These are phyloP conservation scores for Trichonephila clavata DNA, from an alignment of 1,140 invertebrate species.

Conservation along the genomic window DNA sequence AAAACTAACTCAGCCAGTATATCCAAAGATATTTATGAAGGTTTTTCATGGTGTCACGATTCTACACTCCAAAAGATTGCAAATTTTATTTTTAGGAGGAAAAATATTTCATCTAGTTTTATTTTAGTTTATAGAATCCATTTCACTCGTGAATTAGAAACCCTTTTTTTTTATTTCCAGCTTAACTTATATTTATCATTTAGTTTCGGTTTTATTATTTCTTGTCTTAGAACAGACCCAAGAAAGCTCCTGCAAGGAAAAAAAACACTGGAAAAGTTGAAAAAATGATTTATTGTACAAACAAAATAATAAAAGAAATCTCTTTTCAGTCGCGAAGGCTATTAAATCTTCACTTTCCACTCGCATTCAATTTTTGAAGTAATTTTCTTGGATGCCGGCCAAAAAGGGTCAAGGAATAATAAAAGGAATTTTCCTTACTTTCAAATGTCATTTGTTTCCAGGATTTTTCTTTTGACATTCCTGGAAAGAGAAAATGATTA, in stretches of 20 bases:
- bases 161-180: not conserved
- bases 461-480: slow-evolving; percentile 20
- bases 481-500: slow-evolving; percentile 72
- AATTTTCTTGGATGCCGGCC: slow-evolving; percentile 40
- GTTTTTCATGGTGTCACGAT: too few relatives aligned
- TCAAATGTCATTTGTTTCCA: slow-evolving; percentile 35
- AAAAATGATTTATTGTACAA: slow-evolving; percentile 29
- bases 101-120: too few relatives aligned
- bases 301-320: not conserved
- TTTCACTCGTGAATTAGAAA: too few relatives aligned
- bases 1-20: too few relatives aligned
- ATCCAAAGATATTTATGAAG: too few relatives aligned
- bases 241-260: not conserved
- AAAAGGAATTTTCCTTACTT: slow-evolving; percentile 55
- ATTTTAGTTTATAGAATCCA: too few relatives aligned
- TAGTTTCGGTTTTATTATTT: not conserved
- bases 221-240: not conserved
- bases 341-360: slow-evolving; percentile 67
- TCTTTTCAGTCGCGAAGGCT: slow-evolving; percentile 31
- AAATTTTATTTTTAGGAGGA: too few relatives aligned
- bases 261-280: slow-evolving; percentile 32
- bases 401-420: slow-evolving; percentile 28
- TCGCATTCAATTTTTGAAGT: slow-evolving; percentile 69
- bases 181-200: slow-evolving; percentile 9
- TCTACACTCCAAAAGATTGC: too few relatives aligned